Base-by-base conservation (phyloP, 2,797 vertebrate genomes). In the Esox lucius region DNA sequence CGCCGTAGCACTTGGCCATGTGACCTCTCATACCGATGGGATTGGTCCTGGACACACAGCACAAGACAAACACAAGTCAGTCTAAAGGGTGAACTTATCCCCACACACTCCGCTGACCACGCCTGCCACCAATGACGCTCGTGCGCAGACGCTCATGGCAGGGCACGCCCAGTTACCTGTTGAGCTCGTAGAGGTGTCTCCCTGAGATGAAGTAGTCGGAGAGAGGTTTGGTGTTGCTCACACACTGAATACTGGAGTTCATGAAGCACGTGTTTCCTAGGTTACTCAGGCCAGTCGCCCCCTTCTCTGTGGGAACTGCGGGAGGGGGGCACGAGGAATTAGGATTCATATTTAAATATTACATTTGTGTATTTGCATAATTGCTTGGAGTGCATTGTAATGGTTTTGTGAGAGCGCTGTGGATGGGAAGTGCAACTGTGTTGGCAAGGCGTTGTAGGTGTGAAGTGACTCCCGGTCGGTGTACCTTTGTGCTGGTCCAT, bases 1-100 rank as follows among this genome's bases (percentile, higher is more conserved):
- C 98, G n/a, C 98, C 98, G 0, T 99, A 99, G 87, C 98, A 99
- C 85, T 99, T 99, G 82, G 98, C 98, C 98, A 99, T 99, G 91
- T 99, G 98, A 67, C 98, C 98, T 78, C 98, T 95, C 98, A 99
- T 98, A 86, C 98, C 98, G 62, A 99, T 98, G 68, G 98, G 98
- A 85, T 99, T 99, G 80, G 94, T 97, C 91, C 98, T 99, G 86
- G 64, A 86, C 89, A 84, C 6, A 24, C 26, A 78, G 46, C 39
- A 22, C 4, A 17, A 17, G 5, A 22, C 53, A 59, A 12, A 59
- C 9, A 22, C 53, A 8, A 3, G 19, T n/a, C 53, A n/a, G n/a
- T n/a, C 22, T n/a, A 8, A 35, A 35, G 5, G 33, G 33, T 2
- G 2, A 2, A 2, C 33, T 35, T 35, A 5, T 35, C 5, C 33